These are phyloP conservation scores for Eunapius fragilis DNA, from an alignment of 37 sponge, comb jelly and placozoan species.

Conservation along the genomic window DNA sequence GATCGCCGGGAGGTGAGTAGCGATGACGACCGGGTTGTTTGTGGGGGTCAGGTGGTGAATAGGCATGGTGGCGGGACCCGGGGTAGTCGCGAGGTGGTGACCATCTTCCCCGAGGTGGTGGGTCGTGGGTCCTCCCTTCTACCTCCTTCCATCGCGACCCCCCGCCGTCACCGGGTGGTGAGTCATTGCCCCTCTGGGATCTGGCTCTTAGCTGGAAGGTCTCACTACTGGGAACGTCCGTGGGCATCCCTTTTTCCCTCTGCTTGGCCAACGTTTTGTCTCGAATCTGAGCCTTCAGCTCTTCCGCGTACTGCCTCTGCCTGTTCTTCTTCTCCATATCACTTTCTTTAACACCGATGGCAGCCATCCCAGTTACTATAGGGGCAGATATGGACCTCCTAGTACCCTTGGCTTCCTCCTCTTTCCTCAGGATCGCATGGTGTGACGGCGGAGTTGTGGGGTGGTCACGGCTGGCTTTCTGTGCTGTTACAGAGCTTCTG, in stretches of 20 bases:
- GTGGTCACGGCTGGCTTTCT: neutral
- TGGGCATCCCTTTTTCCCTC: neutral
- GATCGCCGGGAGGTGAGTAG: neutral
- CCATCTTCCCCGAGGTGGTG: neutral
- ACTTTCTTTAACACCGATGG: neutral
- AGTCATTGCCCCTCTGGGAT: neutral
- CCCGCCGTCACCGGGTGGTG: neutral
- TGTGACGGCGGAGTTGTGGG: neutral
- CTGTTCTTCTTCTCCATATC: conserved; percentile 27
- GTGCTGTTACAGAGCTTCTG: neutral
- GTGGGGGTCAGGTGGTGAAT: neutral
- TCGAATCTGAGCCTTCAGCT: conserved; percentile 61
- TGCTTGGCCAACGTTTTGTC: conserved; percentile 28
- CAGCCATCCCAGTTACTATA: neutral
- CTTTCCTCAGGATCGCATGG: neutral
- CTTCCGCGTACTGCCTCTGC: conserved; percentile 63
- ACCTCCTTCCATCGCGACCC: neutral
- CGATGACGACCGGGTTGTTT: neutral
- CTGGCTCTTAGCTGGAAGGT: neutral
- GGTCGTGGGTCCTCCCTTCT: neutral
- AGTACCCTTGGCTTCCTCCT: neutral
- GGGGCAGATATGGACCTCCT: conserved; percentile 62
- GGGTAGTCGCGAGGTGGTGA: neutral
- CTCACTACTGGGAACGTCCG: neutral
- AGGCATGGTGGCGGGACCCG: neutral